Conservation (phyloP, 2,888 invertebrate genomes). For the Eugnorisma glareosa region DNA sequence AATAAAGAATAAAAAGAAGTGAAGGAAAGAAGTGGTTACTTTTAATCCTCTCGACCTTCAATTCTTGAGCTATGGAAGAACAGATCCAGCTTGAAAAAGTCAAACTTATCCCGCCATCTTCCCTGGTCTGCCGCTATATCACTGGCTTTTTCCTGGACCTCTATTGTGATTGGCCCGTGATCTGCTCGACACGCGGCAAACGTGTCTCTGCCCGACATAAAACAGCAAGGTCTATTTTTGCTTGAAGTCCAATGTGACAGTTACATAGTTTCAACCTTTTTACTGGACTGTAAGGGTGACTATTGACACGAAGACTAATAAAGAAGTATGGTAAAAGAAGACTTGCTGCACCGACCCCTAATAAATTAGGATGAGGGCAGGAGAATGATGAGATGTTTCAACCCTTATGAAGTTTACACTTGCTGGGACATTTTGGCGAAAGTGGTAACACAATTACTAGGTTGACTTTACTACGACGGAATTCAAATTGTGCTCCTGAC, state of each 20-base stretch:
- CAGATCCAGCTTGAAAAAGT: no score
- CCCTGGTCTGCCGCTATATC: not conserved
- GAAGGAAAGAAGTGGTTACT: no score
- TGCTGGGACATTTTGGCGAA: not conserved
- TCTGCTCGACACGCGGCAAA: not conserved
- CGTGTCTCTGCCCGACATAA: not conserved
- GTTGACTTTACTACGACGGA: constrained; percentile 20
- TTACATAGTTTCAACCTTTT: not conserved
- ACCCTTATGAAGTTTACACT: no score
- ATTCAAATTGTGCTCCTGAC: constrained; percentile 49
- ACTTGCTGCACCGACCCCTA: not conserved
- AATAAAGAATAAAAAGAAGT: no score
- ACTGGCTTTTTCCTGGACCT: not conserved
- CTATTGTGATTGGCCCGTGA: no score
- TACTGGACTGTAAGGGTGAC: no score
- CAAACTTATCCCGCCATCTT: no score
- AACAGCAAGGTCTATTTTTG: not conserved
- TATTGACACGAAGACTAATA: not conserved
- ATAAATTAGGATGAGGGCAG: not conserved
- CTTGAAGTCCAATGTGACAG: not conserved
- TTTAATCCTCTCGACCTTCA: no score
- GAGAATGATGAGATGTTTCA: not conserved
- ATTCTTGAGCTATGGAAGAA: no score
- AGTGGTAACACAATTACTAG: not conserved
- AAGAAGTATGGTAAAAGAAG: no score